Percentiles rank a stretch among this genome's conserved stretches.
These are phyloP conservation scores for Tetraodon nigroviridis DNA, from an alignment of 2,113 vertebrate genomes.

Conservation along the genomic window DNA sequence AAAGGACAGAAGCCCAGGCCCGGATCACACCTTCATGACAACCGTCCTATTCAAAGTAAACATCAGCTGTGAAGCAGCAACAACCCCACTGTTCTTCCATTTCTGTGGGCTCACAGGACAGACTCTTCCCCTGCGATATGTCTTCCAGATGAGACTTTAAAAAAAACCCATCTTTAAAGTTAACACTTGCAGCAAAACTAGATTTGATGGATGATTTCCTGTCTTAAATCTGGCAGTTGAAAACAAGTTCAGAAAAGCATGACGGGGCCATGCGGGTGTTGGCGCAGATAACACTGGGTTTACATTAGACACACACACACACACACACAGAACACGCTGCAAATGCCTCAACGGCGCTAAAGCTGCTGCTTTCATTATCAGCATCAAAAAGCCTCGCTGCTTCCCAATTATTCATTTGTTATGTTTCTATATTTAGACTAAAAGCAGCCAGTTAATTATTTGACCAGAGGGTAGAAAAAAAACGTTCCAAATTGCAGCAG, in stretches of 20 bases:
- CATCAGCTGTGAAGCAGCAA: conserved; percentile 2
- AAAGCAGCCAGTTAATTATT: conserved; percentile 63
- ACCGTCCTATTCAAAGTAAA: conserved; percentile 9
- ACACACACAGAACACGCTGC: conserved; percentile 2
- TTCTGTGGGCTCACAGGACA: conserved; percentile 17
- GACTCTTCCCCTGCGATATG: conserved; percentile 33
- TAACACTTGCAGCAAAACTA: conserved; percentile 52
- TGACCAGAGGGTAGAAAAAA: conserved; percentile 68
- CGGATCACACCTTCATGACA: not conserved
- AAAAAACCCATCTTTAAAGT: conserved; percentile 2
- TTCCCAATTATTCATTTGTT: conserved; percentile 56
- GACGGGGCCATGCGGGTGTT: conserved; percentile 37
- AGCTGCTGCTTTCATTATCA: conserved; percentile 11
- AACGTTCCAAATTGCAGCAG: conserved; percentile 58
- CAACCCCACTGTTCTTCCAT: not conserved
- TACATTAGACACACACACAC: conserved; percentile 2
- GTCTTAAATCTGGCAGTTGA: conserved; percentile 52
- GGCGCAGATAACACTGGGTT: conserved; percentile 31
- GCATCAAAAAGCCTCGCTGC: conserved; percentile 13
- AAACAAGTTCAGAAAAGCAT: conserved; percentile 45
- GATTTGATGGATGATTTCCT: conserved; percentile 64
- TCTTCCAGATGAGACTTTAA: conserved; percentile 31
- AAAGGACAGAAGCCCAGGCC: not conserved
- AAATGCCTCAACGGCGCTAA: not conserved
- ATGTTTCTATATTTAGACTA: conserved; percentile 68